A percentile compares a stretch with the other conserved stretches of the same genome.
These are phyloP conservation scores for Coenobita brevimanus DNA, from an alignment of 1,140 invertebrate species.

Conservation along the genomic window DNA sequence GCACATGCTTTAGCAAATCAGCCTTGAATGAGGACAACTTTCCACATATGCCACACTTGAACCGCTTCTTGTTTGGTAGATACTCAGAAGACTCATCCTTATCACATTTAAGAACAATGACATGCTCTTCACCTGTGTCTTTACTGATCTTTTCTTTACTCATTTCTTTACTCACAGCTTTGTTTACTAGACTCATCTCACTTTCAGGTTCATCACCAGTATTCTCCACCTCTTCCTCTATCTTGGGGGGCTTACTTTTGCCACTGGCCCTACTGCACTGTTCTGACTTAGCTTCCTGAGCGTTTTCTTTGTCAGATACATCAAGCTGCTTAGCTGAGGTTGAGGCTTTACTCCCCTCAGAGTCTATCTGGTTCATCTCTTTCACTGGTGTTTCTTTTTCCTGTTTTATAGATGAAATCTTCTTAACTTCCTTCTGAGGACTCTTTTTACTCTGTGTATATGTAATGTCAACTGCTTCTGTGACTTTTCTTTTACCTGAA, in stretches of 20 bases:
- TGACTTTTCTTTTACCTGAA: too few relatives aligned
- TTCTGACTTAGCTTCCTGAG: neutral
- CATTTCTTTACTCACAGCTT: too few relatives aligned
- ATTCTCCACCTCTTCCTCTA: conserved; percentile 39
- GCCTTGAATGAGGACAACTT: conserved; percentile 60
- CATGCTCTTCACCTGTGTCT: conserved; percentile 43
- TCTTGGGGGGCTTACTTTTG: neutral
- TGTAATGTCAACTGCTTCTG: too few relatives aligned
- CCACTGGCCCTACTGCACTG: neutral
- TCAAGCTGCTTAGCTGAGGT: neutral
- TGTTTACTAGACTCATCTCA: too few relatives aligned
- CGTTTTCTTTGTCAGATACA: conserved; percentile 20
- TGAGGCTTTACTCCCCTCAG: conserved; percentile 1
- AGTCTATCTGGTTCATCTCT: neutral
- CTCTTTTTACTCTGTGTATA: too few relatives aligned
- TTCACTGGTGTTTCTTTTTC: neutral
- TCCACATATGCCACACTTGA: conserved; percentile 63
- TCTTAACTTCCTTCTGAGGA: too few relatives aligned
- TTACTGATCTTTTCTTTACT: too few relatives aligned
- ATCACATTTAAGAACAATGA: conserved; percentile 36
- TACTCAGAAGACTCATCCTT: conserved; percentile 9
- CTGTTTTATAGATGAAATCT: neutral
- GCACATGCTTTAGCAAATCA: conserved; percentile 67
- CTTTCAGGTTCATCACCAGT: neutral
- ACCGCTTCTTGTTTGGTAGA: conserved; percentile 41